Evolutionary conservation across 2,113 vertebrate species (phyloP).

Genomic region (Cygnus atratus): DNA sequence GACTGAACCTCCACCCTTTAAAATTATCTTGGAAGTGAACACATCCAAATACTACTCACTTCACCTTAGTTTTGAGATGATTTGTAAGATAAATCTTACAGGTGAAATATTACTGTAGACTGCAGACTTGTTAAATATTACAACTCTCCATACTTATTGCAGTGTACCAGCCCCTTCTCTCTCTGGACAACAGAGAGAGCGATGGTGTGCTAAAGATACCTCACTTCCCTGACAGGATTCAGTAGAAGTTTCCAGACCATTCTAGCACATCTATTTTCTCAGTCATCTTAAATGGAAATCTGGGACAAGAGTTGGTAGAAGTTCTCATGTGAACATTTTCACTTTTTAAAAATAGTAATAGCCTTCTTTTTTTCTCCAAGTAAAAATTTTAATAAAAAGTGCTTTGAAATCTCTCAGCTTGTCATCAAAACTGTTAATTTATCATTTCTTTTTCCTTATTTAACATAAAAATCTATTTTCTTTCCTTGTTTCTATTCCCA

Average conservation of each 20-base stretch:
- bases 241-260: neutral
- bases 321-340: neutral
- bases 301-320: neutral
- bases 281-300: neutral
- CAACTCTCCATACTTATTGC: neutral
- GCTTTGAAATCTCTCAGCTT: neutral
- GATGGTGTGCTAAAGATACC: neutral
- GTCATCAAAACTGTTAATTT: neutral
- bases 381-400: neutral
- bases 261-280: neutral
- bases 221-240: neutral
- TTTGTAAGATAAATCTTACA: neutral
- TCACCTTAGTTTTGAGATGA: neutral
- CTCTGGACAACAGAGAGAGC: neutral
- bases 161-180: neutral
- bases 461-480: neutral
- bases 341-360: neutral
- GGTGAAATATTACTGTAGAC: neutral
- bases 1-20: neutral
- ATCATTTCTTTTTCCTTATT: neutral
- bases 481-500: neutral
- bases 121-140: neutral
- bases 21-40: neutral
- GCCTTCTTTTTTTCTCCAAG: neutral
- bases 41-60: neutral